Conservation (phyloP, 2,888 invertebrate species). For the Spatulosminthurus flaviceps region DNA sequence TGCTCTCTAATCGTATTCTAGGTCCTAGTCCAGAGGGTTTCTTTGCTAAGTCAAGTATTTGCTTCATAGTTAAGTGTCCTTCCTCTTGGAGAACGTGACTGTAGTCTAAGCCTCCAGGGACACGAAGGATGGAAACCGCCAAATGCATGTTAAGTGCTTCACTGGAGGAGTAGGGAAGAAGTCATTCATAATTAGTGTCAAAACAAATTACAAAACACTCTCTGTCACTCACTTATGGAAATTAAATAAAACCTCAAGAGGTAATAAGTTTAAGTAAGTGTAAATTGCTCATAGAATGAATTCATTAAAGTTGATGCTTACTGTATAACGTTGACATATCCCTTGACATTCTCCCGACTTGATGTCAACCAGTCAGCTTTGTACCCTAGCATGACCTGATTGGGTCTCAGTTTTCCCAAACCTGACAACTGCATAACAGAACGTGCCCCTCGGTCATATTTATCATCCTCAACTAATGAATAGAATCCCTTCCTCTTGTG, state of each 20-base stretch:
- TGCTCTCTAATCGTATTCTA: conserved; percentile 72
- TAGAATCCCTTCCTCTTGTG: conserved; percentile 92
- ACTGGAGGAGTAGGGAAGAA: conserved; percentile 70
- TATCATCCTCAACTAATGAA: conserved; percentile 78
- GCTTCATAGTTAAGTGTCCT: conserved; percentile 63
- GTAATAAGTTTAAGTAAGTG: too few species aligned
- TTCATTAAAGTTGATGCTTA: too few species aligned
- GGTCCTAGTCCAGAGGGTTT: conserved; percentile 66
- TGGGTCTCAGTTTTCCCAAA: conserved; percentile 92
- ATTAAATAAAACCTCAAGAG: not conserved
- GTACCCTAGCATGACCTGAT: conserved; percentile 87
- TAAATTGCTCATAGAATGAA: too few species aligned
- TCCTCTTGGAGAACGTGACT: conserved; percentile 67
- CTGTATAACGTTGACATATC: conserved; percentile 96
- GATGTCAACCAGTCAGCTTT: conserved; percentile 92
- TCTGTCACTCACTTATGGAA: not conserved
- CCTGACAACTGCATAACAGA: conserved; percentile 91
- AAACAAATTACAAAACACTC: not conserved
- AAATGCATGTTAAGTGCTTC: conserved; percentile 94
- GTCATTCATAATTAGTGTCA: not conserved
- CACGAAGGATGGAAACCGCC: conserved; percentile 87
- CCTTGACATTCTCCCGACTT: conserved; percentile 77
- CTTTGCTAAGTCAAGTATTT: conserved; percentile 61
- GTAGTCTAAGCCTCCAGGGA: conserved; percentile 86
- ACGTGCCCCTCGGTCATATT: conserved; percentile 78